phyloP scores from a whole-genome alignment of 2,113 vertebrate species.

The Ginglymostoma cirratum region DNA sequence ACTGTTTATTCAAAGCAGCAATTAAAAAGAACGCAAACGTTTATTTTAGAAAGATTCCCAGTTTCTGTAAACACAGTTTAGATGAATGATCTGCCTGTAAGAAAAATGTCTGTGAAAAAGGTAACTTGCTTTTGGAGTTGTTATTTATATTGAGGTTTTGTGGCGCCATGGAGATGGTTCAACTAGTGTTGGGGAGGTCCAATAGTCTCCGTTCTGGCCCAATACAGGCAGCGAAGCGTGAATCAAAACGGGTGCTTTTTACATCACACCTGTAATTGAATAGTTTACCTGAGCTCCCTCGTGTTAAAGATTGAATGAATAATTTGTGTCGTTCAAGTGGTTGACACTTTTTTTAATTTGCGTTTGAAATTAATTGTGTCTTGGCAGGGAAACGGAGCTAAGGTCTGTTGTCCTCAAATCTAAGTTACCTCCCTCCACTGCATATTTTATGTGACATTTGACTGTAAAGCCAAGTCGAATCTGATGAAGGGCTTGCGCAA shows the following conservation, averaged over 20 bases:
- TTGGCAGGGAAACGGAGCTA: background rate
- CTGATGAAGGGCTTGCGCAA: background rate
- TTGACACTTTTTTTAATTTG: background rate
- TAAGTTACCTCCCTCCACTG: too few species aligned
- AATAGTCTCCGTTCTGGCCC: background rate
- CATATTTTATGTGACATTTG: background rate
- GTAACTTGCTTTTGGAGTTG: background rate
- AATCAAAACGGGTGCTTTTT: background rate
- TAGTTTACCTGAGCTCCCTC: background rate
- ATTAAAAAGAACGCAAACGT: background rate
- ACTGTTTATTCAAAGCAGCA: background rate
- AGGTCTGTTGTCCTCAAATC: background rate
- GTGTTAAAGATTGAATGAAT: background rate
- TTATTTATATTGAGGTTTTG: background rate
- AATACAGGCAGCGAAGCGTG: background rate
- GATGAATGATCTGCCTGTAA: background rate
- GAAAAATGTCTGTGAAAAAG: background rate
- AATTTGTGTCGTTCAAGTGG: background rate
- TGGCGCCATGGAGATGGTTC: background rate
- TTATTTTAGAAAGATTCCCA: background rate
- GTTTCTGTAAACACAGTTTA: background rate
- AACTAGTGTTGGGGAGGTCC: background rate
- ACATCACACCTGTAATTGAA: too few species aligned
- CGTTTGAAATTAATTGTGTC: background rate
- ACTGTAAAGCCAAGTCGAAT: background rate